These are phyloP conservation scores for Pissodes strobi DNA, from an alignment of 1,140 invertebrate genomes.

Conservation along the genomic window DNA sequence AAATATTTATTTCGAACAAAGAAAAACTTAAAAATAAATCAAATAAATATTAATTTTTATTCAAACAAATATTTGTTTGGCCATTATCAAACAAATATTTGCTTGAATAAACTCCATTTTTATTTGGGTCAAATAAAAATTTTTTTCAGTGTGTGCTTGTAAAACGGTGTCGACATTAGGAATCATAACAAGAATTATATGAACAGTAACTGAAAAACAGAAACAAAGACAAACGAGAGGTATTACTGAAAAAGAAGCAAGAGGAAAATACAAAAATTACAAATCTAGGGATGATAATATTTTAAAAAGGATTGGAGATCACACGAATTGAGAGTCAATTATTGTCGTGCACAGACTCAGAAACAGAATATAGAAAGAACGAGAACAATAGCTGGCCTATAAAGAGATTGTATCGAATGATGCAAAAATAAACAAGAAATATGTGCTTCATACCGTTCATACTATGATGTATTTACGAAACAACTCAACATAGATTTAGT, in stretches of 20 bases:
- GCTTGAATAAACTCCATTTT: too few species aligned
- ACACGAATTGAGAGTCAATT: neutral
- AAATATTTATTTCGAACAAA: too few species aligned
- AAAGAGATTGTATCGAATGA: neutral
- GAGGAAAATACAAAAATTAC: neutral
- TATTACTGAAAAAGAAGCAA: neutral
- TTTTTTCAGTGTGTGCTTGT: too few species aligned
- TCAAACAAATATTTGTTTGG: too few species aligned
- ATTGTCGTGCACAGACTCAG: neutral
- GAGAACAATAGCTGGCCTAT: neutral
- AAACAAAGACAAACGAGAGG: neutral
- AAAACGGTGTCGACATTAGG: neutral
- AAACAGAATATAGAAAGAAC: conserved; percentile 11
- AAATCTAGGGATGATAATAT: neutral
- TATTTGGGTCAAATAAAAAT: too few species aligned
- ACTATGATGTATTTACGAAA: neutral
- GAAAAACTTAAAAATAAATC: too few species aligned
- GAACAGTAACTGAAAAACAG: neutral
- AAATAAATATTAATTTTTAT: too few species aligned
- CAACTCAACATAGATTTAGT: too few species aligned
- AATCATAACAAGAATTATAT: neutral
- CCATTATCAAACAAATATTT: too few species aligned
- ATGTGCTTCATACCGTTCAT: neutral
- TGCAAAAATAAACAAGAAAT: neutral
- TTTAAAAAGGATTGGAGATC: neutral